Base-by-base conservation (phyloP, 2,888 invertebrate genomes). In the Lamellibrachia satsuma region DNA sequence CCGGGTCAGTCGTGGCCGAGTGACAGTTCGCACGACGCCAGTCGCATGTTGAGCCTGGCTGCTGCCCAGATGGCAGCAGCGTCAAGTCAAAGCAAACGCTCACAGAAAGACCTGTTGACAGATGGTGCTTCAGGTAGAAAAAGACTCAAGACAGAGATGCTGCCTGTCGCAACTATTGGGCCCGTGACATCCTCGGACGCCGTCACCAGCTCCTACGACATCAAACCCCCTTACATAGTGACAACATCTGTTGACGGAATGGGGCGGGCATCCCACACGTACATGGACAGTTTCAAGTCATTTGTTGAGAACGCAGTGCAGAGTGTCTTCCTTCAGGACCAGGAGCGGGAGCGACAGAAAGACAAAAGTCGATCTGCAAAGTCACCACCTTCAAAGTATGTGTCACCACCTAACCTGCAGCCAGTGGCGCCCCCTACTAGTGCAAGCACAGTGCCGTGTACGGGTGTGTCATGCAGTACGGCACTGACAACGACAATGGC, bases 241-340 rank as follows among this genome's bases (percentile, higher is more conserved):
- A 55, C 92, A 9, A 39, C 90, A 2, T 60, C 75, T 6, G 75
- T 75, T 75, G 75, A 75, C 52, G 15, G 75, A 15, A 75, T 75
- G 75, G 75, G 75, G 22, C 75, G 4, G 75, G 22, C 75, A 22
- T 75, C 75, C 3, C 75, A 75, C 75, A 75, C 92, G 2, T 92
- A 92, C 93, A 95, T 95, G 95, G 96, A 96, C 94, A 96, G 95
- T 94, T 96, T 96, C 94, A 95, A 95, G 91, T 95, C 96, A 22
- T 96, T 96, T 95, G 96, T 96, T 27, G 96, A 96, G 94, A 96
- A 95, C 93, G 95, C 96, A 52, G 96, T 96, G 91, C 96, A 96
- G 92, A 95, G 94, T 94, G 96, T 96, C 91, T 96, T 95, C 93
- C 94, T 94, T 90, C 95, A 96, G 91, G 96, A 96, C 92, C 94